phyloP scores from a whole-genome alignment of 2,113 vertebrate genomes.

The Misgurnus mizolepis region DNA sequence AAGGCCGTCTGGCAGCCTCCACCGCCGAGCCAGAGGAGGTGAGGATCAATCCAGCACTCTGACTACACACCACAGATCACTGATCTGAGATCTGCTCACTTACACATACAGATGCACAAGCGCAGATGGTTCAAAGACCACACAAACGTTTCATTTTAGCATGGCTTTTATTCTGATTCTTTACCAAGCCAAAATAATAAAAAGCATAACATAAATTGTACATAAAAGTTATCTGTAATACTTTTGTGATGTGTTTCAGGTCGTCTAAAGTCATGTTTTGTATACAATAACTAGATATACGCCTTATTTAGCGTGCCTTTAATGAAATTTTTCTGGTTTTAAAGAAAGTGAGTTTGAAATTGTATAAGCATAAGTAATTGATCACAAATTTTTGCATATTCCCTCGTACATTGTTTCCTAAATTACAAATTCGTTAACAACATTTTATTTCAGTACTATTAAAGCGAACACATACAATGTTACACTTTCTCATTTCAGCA shows the following conservation, averaged over 20 bases:
- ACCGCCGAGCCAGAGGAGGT: conserved; percentile 97
- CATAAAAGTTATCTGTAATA: too few species aligned
- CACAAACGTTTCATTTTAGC: not conserved
- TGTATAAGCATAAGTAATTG: too few species aligned
- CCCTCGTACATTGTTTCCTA: not conserved
- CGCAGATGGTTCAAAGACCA: not conserved
- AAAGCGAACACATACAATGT: not conserved
- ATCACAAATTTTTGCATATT: not conserved
- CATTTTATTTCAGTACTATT: not conserved
- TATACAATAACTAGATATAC: too few species aligned
- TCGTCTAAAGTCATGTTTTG: too few species aligned
- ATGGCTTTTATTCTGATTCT: too few species aligned
- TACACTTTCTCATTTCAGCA: not conserved
- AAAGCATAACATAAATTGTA: too few species aligned
- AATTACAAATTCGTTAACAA: not conserved
- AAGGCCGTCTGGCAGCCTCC: conserved; percentile 92
- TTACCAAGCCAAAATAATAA: not conserved
- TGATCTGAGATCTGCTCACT: conserved; percentile 13
- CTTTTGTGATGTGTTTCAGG: too few species aligned
- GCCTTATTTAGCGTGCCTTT: too few species aligned
- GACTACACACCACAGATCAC: conserved; percentile 7
- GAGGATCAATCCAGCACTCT: conserved; percentile 30
- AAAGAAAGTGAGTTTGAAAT: too few species aligned
- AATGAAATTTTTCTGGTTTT: too few species aligned
- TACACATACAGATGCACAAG: conserved; percentile 36